These are phyloP conservation scores for Myotis vivesi DNA, from an alignment of 2,797 vertebrate genomes.

Conservation along the genomic window DNA sequence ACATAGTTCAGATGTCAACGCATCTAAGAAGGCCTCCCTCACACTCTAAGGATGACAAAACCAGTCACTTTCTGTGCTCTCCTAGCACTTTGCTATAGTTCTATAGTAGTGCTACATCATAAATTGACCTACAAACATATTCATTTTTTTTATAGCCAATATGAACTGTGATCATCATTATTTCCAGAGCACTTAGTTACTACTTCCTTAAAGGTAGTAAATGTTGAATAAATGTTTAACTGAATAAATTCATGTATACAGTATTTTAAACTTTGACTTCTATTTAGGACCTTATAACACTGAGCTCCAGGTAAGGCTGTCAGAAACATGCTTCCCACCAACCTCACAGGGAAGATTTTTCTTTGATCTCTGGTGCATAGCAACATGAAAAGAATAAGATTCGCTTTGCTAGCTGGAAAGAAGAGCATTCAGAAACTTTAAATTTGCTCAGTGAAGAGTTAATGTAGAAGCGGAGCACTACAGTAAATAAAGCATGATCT, in stretches of 20 bases:
- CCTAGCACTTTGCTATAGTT: neutral
- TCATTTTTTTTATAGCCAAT: neutral
- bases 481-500: constrained; percentile 49
- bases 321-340: neutral
- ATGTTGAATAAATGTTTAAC: neutral
- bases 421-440: constrained; percentile 24
- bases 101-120: neutral
- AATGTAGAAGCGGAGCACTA: neutral
- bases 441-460: constrained; percentile 3
- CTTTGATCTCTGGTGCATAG: neutral
- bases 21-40: neutral
- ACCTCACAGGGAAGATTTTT: neutral
- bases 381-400: neutral
- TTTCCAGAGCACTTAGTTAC: neutral
- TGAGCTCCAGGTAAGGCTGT: neutral
- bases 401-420: neutral
- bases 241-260: neutral
- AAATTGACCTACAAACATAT: neutral
- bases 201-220: neutral
- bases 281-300: neutral
- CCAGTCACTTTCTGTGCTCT: neutral
- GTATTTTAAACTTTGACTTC: neutral
- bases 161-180: neutral
- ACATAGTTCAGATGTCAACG: neutral
- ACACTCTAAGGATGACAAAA: neutral